phyloP scores from a whole-genome alignment of 1,140 invertebrate species.

The Cydia strobilella region DNA sequence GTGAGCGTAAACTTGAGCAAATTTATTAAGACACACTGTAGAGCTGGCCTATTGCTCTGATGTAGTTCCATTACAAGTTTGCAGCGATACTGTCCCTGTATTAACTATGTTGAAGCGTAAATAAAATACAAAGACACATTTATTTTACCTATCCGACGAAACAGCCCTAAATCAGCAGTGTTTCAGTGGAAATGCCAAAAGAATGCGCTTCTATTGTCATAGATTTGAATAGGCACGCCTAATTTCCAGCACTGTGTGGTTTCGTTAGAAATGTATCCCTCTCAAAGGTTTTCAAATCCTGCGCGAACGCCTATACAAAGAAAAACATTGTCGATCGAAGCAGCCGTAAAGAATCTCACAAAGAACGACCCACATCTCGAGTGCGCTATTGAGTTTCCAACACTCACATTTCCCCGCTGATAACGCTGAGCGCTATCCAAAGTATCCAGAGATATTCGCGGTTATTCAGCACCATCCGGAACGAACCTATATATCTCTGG shows the following conservation, averaged over 20 bases:
- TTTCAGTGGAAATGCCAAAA: neutral
- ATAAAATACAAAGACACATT: too few relatives aligned
- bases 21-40: neutral
- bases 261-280: neutral
- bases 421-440: neutral
- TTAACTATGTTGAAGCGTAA: too few relatives aligned
- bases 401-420: conserved; percentile 14
- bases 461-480: neutral
- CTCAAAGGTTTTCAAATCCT: neutral
- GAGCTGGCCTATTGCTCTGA: too few relatives aligned
- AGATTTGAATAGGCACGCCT: too few relatives aligned
- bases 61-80: neutral
- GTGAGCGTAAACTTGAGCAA: neutral
- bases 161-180: neutral
- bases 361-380: conserved; percentile 21
- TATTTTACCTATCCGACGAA: neutral
- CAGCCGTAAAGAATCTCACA: neutral
- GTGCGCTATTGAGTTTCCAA: conserved; percentile 22
- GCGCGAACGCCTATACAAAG: neutral
- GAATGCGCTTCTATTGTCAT: neutral
- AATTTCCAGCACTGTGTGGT: too few relatives aligned
- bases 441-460: neutral
- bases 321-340: conserved; percentile 10
- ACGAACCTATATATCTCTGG: neutral
- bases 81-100: neutral